Conservation (phyloP, 2,797 vertebrate species). For the Sebastiscus tertius region DNA sequence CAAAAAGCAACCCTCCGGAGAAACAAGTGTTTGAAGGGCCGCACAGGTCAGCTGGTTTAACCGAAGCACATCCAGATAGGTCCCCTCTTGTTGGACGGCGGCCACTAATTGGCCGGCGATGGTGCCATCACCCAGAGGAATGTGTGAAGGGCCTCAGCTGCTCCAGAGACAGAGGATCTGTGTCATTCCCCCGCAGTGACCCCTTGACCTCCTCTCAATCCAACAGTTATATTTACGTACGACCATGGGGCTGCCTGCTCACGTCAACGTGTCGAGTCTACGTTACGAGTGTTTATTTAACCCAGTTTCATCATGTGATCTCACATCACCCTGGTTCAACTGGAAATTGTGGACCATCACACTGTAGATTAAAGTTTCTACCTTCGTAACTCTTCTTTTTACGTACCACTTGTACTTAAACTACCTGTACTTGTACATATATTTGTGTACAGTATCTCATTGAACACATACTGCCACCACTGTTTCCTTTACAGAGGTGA, state of each 20-base stretch:
- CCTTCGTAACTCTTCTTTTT: not conserved
- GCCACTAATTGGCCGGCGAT: conserved; percentile 65
- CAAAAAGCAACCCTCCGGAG: conserved; percentile 8
- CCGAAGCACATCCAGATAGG: conserved; percentile 45
- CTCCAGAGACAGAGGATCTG: conserved; percentile 53
- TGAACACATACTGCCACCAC: not conserved
- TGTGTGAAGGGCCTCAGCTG: conserved; percentile 63
- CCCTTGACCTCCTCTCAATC: conserved; percentile 48
- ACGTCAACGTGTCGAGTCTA: conserved; percentile 9
- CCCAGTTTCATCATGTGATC: conserved; percentile 37
- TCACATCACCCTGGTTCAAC: conserved; percentile 12
- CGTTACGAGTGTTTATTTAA: conserved; percentile 60
- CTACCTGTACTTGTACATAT: not conserved
- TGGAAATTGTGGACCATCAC: not conserved
- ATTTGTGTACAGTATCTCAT: not conserved
- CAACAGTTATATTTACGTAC: conserved; percentile 48
- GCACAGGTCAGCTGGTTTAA: conserved; percentile 38
- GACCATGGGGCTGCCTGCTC: conserved; percentile 3
- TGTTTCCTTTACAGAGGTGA: not conserved
- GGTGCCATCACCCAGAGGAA: conserved; percentile 63
- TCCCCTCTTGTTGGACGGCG: conserved; percentile 50
- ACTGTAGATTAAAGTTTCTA: not conserved
- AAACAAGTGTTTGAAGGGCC: conserved; percentile 41
- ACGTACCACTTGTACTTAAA: not conserved
- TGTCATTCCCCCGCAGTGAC: conserved; percentile 49